Evolutionary conservation across 2,113 vertebrate species (phyloP).

Genomic region (Crotalus viridis): DNA sequence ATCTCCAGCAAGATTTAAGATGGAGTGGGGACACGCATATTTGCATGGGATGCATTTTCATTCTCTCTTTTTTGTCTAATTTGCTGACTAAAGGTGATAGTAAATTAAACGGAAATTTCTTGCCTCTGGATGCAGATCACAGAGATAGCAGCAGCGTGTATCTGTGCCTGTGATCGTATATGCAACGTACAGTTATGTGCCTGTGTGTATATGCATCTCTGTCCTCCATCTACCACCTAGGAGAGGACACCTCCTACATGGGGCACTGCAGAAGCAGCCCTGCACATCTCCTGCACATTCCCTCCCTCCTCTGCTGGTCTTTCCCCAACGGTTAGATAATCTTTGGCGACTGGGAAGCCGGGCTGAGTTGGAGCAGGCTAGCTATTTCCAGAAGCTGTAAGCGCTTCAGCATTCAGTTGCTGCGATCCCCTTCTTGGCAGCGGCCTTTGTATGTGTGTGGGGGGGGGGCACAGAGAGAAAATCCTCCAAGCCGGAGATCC

Average conservation of each 20-base stretch:
- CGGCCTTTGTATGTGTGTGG: too few relatives aligned
- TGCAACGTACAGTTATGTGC: not conserved
- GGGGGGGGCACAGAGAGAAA: not conserved
- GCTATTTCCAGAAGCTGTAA: not conserved
- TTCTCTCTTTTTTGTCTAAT: not conserved
- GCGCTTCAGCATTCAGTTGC: not conserved
- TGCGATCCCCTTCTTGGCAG: not conserved
- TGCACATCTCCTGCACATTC: not conserved
- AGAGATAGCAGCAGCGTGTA: not conserved
- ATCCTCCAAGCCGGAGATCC: not conserved
- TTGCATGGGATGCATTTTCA: not conserved
- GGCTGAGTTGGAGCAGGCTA: not conserved
- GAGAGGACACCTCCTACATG: not conserved
- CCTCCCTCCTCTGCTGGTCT: not conserved
- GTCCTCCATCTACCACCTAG: not conserved
- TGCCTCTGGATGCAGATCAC: not conserved
- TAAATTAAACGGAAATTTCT: not conserved
- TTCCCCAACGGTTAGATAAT: not conserved
- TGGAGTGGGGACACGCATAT: not conserved
- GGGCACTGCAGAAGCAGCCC: not conserved
- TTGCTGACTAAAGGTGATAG: not conserved
- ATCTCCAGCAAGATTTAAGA: not conserved
- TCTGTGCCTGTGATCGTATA: not conserved
- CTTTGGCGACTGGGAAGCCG: not conserved
- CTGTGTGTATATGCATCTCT: not conserved